Conservation (phyloP, 2,797 vertebrate genomes). For the Pelochelys cantorii region DNA sequence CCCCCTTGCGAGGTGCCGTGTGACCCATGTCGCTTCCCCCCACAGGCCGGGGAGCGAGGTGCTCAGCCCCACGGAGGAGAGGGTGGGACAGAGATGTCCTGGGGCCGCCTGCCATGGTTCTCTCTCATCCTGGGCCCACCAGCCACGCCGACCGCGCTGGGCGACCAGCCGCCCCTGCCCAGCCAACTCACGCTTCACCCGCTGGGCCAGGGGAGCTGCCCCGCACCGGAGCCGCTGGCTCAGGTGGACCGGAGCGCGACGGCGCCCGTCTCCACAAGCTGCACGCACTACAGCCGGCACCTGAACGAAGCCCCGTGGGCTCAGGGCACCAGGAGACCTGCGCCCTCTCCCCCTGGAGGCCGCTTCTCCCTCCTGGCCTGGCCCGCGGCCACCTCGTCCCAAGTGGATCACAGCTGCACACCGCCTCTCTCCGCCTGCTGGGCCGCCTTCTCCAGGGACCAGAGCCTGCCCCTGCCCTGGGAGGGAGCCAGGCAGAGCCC, state of each 20-base stretch:
- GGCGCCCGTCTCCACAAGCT: neutral
- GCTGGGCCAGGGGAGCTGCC: neutral
- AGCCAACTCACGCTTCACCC: neutral
- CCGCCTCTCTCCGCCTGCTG: rapidly evolving
- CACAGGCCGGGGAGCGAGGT: neutral
- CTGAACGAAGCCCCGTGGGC: rapidly evolving
- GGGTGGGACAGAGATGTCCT: neutral
- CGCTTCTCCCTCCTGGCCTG: rapidly evolving
- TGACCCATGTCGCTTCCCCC: neutral
- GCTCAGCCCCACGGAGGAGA: neutral
- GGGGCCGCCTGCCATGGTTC: neutral
- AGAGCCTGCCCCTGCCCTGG: rapidly evolving
- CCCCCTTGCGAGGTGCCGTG: neutral
- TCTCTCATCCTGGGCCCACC: neutral
- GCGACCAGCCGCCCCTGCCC: neutral
- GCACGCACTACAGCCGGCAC: neutral
- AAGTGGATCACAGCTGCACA: rapidly evolving
- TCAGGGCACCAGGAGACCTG: rapidly evolving
- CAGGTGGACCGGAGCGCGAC: neutral
- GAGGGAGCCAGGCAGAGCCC: rapidly evolving
- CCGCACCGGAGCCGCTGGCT: neutral
- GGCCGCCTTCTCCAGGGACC: neutral
- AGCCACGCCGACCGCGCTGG: neutral
- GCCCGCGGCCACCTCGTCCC: rapidly evolving
- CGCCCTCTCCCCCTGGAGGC: rapidly evolving